Base-by-base conservation (phyloP, 2,113 vertebrate genomes). In the Triplophysa rosa region DNA sequence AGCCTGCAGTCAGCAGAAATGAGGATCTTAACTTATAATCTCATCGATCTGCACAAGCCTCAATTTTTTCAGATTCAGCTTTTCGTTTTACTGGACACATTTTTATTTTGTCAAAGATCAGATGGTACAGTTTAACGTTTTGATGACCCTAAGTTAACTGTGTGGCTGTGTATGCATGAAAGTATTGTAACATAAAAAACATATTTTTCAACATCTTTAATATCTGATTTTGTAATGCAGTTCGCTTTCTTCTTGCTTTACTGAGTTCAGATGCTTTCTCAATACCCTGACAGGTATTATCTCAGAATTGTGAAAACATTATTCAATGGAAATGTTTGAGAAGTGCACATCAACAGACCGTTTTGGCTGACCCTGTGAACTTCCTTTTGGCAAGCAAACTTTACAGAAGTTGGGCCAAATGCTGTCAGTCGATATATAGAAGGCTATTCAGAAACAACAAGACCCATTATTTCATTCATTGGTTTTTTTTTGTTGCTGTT, bases 391-490 rank as follows among this genome's bases (percentile, higher is more conserved):
- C 33, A 72, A 59, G 54, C 6, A 59, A 59, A 59, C 33, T 72
- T 59, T 59, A 33, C 54, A 59, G 54, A 59, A 42, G 70, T 59
- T 24, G 54, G 52, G 52, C 17, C 11, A 40, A 37, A 70, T 12
- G 19, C 49, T 14, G 70, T 72, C 16, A 19, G n/a, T 72, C 70
- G 13, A 59, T 72, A 59, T 59, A 40, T 59, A 72, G n/a, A 59
- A 23, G 11, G 4, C 19, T 59, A 17, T 24, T n/a, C 29, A 37
- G 19, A 71, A 40, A 71, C n/a, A 58, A 58, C 26, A 71, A n/a
- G 69, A 58, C 37, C 52, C 69, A 21, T 37, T 71, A 71, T 71
- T 71, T 71, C 26, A 4, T 71, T 71, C 49, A 56, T 21, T 71
- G 68, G 21, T 71, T 33, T 56, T 33, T 21, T 71, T 54, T 70